phyloP scores from a whole-genome alignment of 2,797 vertebrate genomes.

The Macropodus opercularis region DNA sequence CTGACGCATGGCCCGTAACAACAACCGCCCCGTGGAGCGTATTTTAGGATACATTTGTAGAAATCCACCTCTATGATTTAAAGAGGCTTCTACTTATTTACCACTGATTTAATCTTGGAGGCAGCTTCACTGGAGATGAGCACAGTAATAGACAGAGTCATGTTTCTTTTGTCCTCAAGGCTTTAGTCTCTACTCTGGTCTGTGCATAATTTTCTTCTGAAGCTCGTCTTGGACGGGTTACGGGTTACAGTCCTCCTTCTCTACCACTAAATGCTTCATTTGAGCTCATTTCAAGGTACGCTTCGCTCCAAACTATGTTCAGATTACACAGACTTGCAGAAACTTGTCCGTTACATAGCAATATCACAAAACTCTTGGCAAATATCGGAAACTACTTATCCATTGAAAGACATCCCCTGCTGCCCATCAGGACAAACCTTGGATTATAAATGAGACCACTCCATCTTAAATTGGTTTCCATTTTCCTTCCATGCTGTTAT shows the following conservation, averaged over 20 bases:
- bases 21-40: not conserved
- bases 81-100: not conserved
- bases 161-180: no score
- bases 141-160: no score
- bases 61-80: not conserved
- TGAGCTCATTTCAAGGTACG: no score
- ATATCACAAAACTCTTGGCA: not conserved
- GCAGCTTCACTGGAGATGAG: no score
- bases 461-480: slow-evolving; percentile 6
- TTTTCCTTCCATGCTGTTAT: slow-evolving; percentile 16
- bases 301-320: no score
- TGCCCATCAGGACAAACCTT: slow-evolving; percentile 19
- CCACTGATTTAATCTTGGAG: not conserved
- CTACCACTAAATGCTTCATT: no score
- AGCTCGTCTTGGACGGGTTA: no score
- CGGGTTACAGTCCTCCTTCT: no score
- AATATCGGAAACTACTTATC: slow-evolving; percentile 19
- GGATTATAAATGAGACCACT: slow-evolving; percentile 25
- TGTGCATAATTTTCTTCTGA: no score
- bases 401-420: slow-evolving; percentile 15
- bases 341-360: no score
- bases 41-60: not conserved
- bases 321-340: no score
- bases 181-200: not conserved
- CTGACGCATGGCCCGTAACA: no score